Base-by-base conservation (phyloP, 2,113 vertebrate species). In the Gallinago paraguaiae region DNA sequence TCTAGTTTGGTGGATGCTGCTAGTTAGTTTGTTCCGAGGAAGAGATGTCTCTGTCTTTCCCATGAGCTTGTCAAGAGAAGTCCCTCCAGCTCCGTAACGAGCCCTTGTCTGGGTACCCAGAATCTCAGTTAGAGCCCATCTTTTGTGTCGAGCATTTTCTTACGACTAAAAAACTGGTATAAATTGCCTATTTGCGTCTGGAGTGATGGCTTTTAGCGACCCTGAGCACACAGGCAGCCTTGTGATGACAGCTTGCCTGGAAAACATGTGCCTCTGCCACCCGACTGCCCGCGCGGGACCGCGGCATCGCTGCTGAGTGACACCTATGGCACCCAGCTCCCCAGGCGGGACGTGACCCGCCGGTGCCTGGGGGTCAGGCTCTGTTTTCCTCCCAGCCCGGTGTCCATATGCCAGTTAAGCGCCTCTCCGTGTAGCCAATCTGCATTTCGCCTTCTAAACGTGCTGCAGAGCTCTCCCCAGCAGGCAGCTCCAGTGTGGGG, bases 401-500 rank as follows among this genome's bases (percentile, higher is more conserved):
- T 35, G 45, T 46, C 91, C 70, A 3, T 85, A 24, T 82, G 92
- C 70, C 87, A 41, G 17, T 0, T 0, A 24, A 27, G 72, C 8
- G 87, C 75, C 70, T 83, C 85, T 37, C 11, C 19, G 2, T 8
- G 59, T 10, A 35, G 33, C 60, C 51, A 4, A 8, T 2, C 1
- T 0, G 13, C 35, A 0, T 6, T 28, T 59, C 11, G 2, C 37
- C 75, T 45, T 41, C 85, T 69, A 19, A 1, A 5, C 8, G 3
- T 23, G 0, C 41, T 25, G 15, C 57, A 2, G 57, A 33, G 71
- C 61, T 46, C 71, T 23, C 50, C 61, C 10, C 35, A 22, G 17
- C 6, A 10, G 41, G 2, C 33, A 19, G 46, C 28, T 28, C 60
- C 4, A 0, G 2, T 0, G 24, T 4, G 13, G 61, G n/a, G 23